phyloP scores from a whole-genome alignment of 1,140 invertebrate species.

The Drosophila pachea region DNA sequence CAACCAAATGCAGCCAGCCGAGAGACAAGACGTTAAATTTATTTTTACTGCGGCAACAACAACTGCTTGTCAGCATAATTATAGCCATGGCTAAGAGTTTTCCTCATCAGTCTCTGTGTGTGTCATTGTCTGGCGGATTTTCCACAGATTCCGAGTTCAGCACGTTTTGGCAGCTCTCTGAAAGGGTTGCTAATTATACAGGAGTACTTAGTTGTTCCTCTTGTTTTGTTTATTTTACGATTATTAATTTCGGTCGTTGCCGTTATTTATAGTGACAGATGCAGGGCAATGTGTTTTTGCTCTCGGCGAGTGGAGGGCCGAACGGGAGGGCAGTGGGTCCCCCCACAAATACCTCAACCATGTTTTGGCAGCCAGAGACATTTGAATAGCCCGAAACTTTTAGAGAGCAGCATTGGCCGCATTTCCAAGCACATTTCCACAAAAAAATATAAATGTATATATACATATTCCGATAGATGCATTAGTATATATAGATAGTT shows the following conservation, averaged over 20 bases:
- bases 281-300: slow-evolving; percentile 60
- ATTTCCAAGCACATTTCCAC: slow-evolving; percentile 31
- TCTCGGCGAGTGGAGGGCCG: background rate
- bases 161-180: slow-evolving; percentile 16
- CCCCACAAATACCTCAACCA: slow-evolving; percentile 33
- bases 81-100: slow-evolving; percentile 31
- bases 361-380: slow-evolving; percentile 31
- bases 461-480: too few species aligned
- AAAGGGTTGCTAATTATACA: slow-evolving; percentile 69
- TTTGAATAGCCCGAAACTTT: slow-evolving; percentile 62
- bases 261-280: slow-evolving; percentile 72
- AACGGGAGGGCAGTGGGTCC: background rate
- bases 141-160: slow-evolving; percentile 44
- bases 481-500: slow-evolving; percentile 12
- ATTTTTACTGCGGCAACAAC: slow-evolving; percentile 52
- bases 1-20: slow-evolving; percentile 7
- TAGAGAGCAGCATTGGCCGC: slow-evolving; percentile 27
- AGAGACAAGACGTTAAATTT: slow-evolving; percentile 45
- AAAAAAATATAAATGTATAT: slow-evolving; percentile 12
- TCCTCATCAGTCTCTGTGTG: slow-evolving; percentile 8
- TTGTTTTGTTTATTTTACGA: slow-evolving; percentile 46
- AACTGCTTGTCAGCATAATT: slow-evolving; percentile 44
- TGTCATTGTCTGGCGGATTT: slow-evolving; percentile 41
- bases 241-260: slow-evolving; percentile 60
- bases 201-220: slow-evolving; percentile 18